A percentile compares a stretch with the other conserved stretches of the same genome.
These are phyloP conservation scores for Entosphenus tridentatus DNA, from an alignment of 2,113 vertebrate genomes.

Conservation along the genomic window DNA sequence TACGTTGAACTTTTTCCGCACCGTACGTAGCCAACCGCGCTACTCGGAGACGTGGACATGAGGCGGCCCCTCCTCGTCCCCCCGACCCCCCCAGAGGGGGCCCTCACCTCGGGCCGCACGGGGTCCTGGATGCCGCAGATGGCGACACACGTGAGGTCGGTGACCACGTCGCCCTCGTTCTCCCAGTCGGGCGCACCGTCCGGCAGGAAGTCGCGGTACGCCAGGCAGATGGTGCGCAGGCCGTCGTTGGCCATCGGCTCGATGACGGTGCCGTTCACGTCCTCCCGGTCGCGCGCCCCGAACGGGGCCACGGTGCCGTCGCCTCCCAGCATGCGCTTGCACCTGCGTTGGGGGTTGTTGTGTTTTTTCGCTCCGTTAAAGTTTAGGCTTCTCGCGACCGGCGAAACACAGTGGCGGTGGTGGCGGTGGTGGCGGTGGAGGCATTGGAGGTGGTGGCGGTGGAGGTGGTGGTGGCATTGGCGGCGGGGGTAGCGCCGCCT, in stretches of 20 bases:
- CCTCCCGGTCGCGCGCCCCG: conserved; percentile 59
- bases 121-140: conserved; percentile 94
- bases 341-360: conserved; percentile 24
- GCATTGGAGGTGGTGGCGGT: no score
- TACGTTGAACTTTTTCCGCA: no score
- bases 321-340: conserved; percentile 49
- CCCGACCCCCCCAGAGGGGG: background rate
- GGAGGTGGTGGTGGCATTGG: no score
- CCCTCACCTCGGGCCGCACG: conserved; percentile 59
- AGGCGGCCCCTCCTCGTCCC: no score
- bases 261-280: conserved; percentile 69
- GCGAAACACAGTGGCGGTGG: no score
- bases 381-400: no score
- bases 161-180: conserved; percentile 48
- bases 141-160: conserved; percentile 48
- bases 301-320: conserved; percentile 36
- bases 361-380: background rate
- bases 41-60: no score
- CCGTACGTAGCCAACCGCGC: no score
- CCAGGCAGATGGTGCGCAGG: conserved; percentile 74
- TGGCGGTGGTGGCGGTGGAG: no score
- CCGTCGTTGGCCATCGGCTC: conserved; percentile 86
- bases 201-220: conserved; percentile 48
- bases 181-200: conserved; percentile 54
- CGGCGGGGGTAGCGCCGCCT: no score